phyloP scores from a whole-genome alignment of 2,888 invertebrate genomes.

The Drosophila barbarae region DNA sequence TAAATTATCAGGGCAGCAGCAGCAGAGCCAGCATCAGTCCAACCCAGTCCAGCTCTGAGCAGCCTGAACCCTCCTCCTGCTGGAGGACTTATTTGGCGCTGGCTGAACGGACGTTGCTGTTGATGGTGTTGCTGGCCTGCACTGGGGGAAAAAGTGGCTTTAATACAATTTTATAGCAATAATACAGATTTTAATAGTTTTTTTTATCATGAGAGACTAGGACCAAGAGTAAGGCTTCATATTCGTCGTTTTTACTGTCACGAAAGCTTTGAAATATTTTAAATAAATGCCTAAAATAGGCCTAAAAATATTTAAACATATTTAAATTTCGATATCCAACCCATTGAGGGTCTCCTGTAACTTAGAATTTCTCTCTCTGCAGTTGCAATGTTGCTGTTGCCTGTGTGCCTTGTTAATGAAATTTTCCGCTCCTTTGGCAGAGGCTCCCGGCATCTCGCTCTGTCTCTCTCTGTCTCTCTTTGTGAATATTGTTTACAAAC shows the following conservation, averaged over 20 bases:
- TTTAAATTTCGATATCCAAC: background rate
- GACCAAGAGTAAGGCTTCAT: too few species aligned
- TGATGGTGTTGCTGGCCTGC: slow-evolving; percentile 33
- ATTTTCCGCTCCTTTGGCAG: slow-evolving; percentile 72
- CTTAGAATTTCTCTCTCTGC: background rate
- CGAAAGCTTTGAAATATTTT: background rate
- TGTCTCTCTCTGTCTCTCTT: background rate
- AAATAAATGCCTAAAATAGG: too few species aligned
- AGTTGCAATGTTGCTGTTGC: slow-evolving; percentile 38
- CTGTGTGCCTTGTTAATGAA: slow-evolving; percentile 73
- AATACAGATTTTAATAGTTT: too few species aligned
- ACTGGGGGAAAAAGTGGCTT: background rate
- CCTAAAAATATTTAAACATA: background rate
- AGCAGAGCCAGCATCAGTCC: background rate
- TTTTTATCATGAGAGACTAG: too few species aligned
- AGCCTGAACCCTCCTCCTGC: background rate
- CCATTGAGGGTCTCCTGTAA: background rate
- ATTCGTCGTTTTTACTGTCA: background rate
- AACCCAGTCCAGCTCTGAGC: background rate
- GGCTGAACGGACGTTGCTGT: slow-evolving; percentile 24
- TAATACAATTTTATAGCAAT: too few species aligned
- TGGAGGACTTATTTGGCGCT: background rate
- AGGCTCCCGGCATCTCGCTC: slow-evolving; percentile 41
- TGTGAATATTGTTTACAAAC: slow-evolving; percentile 36
- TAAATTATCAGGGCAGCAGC: slow-evolving; percentile 67